Conservation (phyloP, 2,888 invertebrate species). For the Antheraea yamamai region DNA sequence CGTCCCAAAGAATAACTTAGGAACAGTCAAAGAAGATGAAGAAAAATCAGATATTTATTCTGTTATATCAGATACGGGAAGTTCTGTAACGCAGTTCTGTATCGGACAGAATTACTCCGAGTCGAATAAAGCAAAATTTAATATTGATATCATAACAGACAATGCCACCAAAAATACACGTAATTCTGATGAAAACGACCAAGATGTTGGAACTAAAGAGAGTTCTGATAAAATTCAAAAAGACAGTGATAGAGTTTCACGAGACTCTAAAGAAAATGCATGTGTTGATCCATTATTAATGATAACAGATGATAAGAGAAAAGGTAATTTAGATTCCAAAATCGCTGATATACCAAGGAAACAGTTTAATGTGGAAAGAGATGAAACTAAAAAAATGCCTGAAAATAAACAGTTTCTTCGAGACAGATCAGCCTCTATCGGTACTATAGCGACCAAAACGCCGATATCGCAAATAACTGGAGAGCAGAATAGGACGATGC, state of each 20-base stretch:
- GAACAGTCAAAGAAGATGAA: constrained; percentile 70
- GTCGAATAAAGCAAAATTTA: constrained; percentile 24
- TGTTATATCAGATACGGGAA: constrained; percentile 56
- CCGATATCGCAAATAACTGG: constrained; percentile 72
- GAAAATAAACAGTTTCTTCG: constrained; percentile 75
- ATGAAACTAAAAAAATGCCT: constrained; percentile 38
- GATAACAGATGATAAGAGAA: constrained; percentile 19
- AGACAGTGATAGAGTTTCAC: background rate
- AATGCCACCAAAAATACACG: constrained; percentile 13
- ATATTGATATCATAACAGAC: constrained; percentile 26
- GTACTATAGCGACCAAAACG: constrained; percentile 77
- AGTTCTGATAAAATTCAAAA: background rate
- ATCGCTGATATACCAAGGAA: constrained; percentile 15
- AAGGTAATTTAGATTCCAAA: background rate
- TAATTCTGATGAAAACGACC: background rate
- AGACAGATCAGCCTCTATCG: constrained; percentile 84
- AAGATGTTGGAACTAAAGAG: background rate
- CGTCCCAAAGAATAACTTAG: constrained; percentile 61
- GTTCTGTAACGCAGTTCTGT: constrained; percentile 51
- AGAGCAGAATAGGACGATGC: constrained; percentile 96
- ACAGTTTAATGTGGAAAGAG: constrained; percentile 16
- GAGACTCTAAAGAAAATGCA: background rate
- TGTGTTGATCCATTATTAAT: constrained; percentile 26
- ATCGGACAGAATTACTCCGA: constrained; percentile 31
- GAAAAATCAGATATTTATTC: constrained; percentile 57